Evolutionary conservation across 2,797 vertebrate genomes (phyloP).

Genomic region (Rhinophrynus dorsalis): DNA sequence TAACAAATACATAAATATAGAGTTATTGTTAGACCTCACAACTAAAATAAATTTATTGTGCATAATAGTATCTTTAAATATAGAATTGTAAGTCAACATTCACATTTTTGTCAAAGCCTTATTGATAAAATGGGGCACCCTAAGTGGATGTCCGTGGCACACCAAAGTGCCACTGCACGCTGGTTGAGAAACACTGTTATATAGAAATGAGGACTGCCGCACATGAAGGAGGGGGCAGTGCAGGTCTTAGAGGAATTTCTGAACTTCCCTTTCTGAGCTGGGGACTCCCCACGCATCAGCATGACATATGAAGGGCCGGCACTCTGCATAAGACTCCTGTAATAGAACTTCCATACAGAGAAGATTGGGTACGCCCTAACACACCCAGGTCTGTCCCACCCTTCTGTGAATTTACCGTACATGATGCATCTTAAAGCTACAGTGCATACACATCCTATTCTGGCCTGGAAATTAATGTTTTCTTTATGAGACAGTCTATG

Average conservation of each 20-base stretch:
- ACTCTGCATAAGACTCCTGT: neutral
- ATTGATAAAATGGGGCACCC: no score
- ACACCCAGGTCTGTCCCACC: constrained; percentile 23
- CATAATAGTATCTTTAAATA: no score
- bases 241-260: constrained; percentile 24
- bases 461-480: constrained; percentile 19
- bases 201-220: neutral
- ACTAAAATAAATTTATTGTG: no score
- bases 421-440: neutral
- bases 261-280: neutral
- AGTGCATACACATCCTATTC: neutral
- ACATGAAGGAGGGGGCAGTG: constrained; percentile 2
- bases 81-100: no score
- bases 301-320: neutral
- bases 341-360: constrained; percentile 1
- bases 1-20: no score
- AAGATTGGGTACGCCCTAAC: constrained; percentile 5
- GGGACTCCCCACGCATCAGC: neutral
- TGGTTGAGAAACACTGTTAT: no score
- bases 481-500: no score
- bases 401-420: neutral
- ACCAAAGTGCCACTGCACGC: no score
- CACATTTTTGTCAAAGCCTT: no score
- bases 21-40: no score
- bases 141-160: no score